Conservation (phyloP, 2,797 vertebrate genomes). For the Acanthornis magna region DNA sequence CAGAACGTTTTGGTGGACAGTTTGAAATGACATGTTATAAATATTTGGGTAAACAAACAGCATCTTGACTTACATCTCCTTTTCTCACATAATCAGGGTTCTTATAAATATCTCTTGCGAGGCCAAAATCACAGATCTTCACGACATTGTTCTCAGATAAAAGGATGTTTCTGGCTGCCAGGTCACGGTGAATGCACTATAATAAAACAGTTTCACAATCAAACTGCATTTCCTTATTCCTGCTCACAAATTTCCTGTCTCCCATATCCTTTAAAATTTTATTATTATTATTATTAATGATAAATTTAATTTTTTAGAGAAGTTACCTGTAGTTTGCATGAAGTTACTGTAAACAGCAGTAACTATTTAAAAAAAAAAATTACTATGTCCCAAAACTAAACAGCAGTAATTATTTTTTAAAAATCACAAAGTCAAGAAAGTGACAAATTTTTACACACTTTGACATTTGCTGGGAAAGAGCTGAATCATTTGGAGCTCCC, state of each 20-base stretch:
- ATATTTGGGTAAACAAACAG: conserved; percentile 17
- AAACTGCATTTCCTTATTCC: conserved; percentile 60
- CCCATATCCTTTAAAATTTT: not conserved
- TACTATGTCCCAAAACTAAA: not conserved
- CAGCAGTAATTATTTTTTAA: not conserved
- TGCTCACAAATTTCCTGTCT: conserved; percentile 52
- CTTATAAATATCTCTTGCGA: conserved; percentile 94
- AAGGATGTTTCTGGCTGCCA: conserved; percentile 93
- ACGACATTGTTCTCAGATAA: conserved; percentile 94
- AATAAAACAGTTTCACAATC: conserved; percentile 65
- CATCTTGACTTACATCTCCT: conserved; percentile 87
- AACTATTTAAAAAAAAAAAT: not conserved
- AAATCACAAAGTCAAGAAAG: not conserved
- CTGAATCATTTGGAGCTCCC: not conserved
- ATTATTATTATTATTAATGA: not conserved
- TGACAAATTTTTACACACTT: not conserved
- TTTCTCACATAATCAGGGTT: conserved; percentile 95
- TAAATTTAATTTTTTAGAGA: not conserved
- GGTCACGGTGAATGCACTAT: conserved; percentile 93
- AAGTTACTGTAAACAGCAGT: not conserved
- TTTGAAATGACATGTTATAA: conserved; percentile 10
- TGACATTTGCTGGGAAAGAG: not conserved
- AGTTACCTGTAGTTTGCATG: not conserved
- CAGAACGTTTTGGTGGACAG: not conserved
- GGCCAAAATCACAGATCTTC: conserved; percentile 96